Evolutionary conservation across 2,113 vertebrate genomes (phyloP).

Genomic region (Antechinus flavipes): DNA sequence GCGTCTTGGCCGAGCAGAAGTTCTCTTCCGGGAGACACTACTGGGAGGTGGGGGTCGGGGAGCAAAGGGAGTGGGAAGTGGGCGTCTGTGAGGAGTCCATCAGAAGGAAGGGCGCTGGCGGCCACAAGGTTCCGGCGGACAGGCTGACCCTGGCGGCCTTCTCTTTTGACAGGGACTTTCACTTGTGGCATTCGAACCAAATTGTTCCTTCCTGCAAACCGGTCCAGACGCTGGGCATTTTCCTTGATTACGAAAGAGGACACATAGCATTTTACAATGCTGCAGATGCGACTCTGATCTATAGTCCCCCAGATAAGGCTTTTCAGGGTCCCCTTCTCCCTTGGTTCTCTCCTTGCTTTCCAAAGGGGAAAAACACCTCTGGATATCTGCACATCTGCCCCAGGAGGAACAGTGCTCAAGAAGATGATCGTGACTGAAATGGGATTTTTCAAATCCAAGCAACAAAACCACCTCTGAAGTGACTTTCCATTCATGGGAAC

Average conservation of each 20-base stretch:
- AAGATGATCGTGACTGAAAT: no score
- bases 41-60: constrained; percentile 62
- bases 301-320: no score
- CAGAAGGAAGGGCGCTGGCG: constrained; percentile 60
- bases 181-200: no score
- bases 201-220: constrained; percentile 66
- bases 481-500: no score
- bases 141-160: constrained; percentile 41
- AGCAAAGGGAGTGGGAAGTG: constrained; percentile 68
- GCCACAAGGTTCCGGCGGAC: constrained; percentile 35
- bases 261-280: no score
- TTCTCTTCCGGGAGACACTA: no score
- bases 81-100: constrained; percentile 80
- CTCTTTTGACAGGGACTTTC: constrained; percentile 68
- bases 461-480: no score
- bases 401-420: no score
- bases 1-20: no score
- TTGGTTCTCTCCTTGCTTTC: constrained; percentile 76
- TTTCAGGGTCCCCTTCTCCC: background rate
- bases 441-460: no score
- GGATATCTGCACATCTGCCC: no score
- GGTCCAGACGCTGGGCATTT: constrained; percentile 64
- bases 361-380: constrained; percentile 59
- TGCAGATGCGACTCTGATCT: no score
- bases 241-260: constrained; percentile 73